These are phyloP conservation scores for Lipotes vexillifer DNA, from an alignment of 2,113 vertebrate species.

Conservation along the genomic window DNA sequence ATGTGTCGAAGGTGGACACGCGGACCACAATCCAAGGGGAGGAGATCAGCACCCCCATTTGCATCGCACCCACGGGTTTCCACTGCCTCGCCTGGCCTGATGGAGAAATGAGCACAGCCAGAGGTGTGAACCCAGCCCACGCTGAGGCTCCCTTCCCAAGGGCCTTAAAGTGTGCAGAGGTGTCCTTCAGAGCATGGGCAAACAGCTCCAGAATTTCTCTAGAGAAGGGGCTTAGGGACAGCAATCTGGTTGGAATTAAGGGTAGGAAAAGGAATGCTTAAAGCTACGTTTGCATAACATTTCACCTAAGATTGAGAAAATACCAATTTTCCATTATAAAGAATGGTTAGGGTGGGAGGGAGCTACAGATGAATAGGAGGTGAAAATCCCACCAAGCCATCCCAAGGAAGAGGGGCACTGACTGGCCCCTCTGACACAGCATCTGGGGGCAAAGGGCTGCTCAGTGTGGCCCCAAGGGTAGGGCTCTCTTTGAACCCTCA, in stretches of 20 bases:
- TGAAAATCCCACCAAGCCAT: too few species aligned
- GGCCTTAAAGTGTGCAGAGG: rapidly evolving
- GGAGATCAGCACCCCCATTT: slow-evolving; percentile 91
- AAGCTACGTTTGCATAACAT: not conserved
- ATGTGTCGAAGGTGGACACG: slow-evolving; percentile 87
- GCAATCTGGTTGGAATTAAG: not conserved
- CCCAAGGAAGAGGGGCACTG: not conserved
- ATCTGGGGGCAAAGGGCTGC: too few species aligned
- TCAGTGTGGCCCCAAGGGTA: rapidly evolving
- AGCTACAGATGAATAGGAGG: not conserved
- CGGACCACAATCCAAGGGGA: slow-evolving; percentile 87
- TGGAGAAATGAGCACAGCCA: slow-evolving; percentile 94
- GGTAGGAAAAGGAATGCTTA: not conserved
- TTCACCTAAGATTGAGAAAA: not conserved
- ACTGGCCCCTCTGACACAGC: rapidly evolving
- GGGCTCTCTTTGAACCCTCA: not conserved
- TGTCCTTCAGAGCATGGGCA: not conserved
- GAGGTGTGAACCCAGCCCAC: slow-evolving; percentile 78
- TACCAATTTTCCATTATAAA: not conserved
- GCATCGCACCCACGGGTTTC: slow-evolving; percentile 92
- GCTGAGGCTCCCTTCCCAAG: not conserved
- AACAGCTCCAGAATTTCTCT: not conserved
- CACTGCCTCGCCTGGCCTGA: slow-evolving; percentile 93
- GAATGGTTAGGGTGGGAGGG: too few species aligned
- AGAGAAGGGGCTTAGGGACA: not conserved